Conservation (phyloP, 2,113 vertebrate species). For the Redunca redunca region DNA sequence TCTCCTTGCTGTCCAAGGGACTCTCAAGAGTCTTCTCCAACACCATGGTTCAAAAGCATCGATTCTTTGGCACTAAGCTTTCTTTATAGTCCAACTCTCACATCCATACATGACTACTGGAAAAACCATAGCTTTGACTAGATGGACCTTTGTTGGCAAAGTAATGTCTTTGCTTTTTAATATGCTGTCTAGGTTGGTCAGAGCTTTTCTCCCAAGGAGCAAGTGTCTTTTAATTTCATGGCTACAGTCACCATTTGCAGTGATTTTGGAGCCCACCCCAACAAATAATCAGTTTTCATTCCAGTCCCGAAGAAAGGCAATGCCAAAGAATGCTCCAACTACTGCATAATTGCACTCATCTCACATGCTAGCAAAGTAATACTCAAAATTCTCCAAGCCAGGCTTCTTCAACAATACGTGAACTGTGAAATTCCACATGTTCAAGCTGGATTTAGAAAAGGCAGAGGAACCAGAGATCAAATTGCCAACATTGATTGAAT, state of each 20-base stretch:
- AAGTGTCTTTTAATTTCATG: neutral
- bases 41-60: neutral
- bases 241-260: neutral
- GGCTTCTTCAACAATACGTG: neutral
- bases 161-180: neutral
- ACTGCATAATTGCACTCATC: neutral
- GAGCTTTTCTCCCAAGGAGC: neutral
- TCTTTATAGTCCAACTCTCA: neutral
- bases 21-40: neutral
- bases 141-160: neutral
- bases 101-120: neutral
- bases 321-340: neutral
- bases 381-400: neutral
- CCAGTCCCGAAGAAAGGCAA: neutral
- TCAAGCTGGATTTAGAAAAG: neutral
- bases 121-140: neutral
- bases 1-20: neutral
- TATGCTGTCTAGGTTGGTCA: neutral
- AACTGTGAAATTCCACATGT: neutral
- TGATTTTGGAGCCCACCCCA: neutral
- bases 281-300: neutral
- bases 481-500: neutral
- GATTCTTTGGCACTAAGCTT: neutral
- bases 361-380: neutral
- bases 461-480: neutral